Conservation (phyloP, 2,888 invertebrate genomes). For the Cerceris rybyensis region DNA sequence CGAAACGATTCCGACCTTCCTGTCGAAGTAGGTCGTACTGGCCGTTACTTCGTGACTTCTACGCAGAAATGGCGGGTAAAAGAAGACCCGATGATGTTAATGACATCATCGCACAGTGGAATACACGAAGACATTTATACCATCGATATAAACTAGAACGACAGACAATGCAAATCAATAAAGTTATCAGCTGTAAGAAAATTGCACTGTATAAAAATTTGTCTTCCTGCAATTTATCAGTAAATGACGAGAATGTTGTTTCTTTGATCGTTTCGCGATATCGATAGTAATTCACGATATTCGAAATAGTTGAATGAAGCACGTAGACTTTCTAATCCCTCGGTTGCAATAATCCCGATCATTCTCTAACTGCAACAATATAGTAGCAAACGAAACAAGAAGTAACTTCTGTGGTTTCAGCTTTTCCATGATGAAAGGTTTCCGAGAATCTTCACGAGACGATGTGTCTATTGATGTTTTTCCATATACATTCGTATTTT, state of each 20-base stretch:
- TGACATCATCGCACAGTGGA: conserved; percentile 45
- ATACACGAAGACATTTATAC: conserved; percentile 58
- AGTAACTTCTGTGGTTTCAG: too few species aligned
- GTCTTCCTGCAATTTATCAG: conserved; percentile 49
- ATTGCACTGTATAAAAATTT: conserved; percentile 51
- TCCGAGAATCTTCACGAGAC: too few species aligned
- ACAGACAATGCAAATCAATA: conserved; percentile 58
- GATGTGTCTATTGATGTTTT: too few species aligned
- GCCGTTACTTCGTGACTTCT: conserved; percentile 38
- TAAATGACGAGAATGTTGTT: conserved; percentile 23
- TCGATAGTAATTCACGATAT: too few species aligned
- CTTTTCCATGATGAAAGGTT: too few species aligned
- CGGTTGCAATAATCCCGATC: too few species aligned
- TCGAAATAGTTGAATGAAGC: too few species aligned
- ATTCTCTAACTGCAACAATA: too few species aligned
- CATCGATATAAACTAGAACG: conserved; percentile 29
- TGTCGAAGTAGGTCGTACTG: conserved; percentile 25
- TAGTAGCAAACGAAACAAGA: too few species aligned
- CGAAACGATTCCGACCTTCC: conserved; percentile 21
- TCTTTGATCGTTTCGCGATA: neutral
- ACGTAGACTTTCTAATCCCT: too few species aligned
- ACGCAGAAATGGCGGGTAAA: conserved; percentile 46
- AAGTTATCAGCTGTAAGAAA: conserved; percentile 51
- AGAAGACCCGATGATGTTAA: conserved; percentile 58
- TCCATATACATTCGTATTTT: too few species aligned